Evolutionary conservation across 2,113 vertebrate species (phyloP).

Genomic region (Dasypus novemcinctus): DNA sequence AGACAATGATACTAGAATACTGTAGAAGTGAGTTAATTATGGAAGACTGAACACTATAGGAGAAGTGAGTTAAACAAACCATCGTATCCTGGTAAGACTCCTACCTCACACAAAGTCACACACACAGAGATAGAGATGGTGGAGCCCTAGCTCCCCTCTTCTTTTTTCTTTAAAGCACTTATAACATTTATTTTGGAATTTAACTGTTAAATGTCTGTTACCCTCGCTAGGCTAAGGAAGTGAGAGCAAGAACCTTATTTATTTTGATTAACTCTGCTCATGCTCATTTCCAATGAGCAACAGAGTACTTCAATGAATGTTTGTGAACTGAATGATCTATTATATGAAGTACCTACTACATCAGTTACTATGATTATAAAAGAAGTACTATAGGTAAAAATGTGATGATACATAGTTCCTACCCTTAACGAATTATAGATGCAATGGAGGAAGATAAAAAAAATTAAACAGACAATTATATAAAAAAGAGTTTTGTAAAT

Average conservation of each 20-base stretch:
- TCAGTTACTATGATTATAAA: neutral
- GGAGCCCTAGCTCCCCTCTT: neutral
- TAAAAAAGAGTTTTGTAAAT: neutral
- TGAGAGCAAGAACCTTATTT: neutral
- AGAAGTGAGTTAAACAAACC: neutral
- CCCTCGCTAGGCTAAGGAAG: neutral
- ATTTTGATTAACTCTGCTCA: neutral
- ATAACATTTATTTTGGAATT: neutral
- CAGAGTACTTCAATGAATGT: neutral
- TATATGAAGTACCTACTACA: neutral
- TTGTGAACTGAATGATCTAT: neutral
- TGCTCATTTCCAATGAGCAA: neutral
- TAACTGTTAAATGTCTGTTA: neutral
- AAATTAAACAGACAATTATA: neutral
- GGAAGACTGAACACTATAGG: too few species aligned
- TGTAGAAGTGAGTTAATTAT: neutral
- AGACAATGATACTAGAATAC: neutral
- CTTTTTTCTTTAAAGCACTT: neutral
- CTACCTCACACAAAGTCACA: neutral
- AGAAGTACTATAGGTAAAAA: neutral
- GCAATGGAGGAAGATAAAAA: neutral
- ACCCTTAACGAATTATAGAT: neutral
- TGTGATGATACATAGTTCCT: neutral
- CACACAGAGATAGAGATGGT: neutral
- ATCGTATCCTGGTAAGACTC: neutral